Evolutionary conservation across 2,888 invertebrate species (phyloP), one percentile per base, ranked within the genome.

Genomic region (Drosophila suboccidentalis): DNA sequence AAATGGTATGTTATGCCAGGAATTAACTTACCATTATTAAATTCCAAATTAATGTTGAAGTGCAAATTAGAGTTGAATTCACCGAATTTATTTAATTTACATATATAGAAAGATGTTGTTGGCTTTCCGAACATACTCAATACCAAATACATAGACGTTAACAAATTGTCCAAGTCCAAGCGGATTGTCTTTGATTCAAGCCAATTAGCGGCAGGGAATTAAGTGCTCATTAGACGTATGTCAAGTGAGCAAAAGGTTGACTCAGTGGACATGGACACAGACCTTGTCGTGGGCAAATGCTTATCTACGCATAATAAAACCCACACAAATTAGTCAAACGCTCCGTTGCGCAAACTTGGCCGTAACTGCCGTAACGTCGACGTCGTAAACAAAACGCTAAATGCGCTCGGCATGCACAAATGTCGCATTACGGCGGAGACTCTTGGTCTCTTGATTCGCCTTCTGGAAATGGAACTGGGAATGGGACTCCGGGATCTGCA

Each of bases 311-410:
- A 75, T 81, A 83, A 83, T 83, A 86, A 81, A 83, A 78, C 53
- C 59, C 67, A 68, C 67, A 75, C 77, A 82, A 86, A 82, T 88
- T 82, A 88, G 87, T 74, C 73, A 59, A 68, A 71, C 69, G 72
- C 64, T 61, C 41, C 54, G 57, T 41, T 55, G 59, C 29, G 55
- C 68, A 66, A 75, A 64, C 69, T 67, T 70, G 65, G 67, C 62
- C 79, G 26, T 26, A 26, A 26, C 26, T 26, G 26, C 26, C 26
- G 26, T 26, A 26, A 26, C 26, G 26, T 26, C 2, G 71, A 62
- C 73, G 79, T 75, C 89, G 88, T 85, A 86, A 86, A 86, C 88
- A 89, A 82, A 73, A 75, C 71, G 78, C 65, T 85, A 82, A 84
- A 89, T 82, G 87, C 82, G 74, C 69, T 51, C 74, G 74, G 70